A percentile compares a stretch with the other conserved stretches of the same genome.
These are phyloP conservation scores for Machimus atricapillus DNA, from an alignment of 2,888 invertebrate genomes.

Conservation along the genomic window DNA sequence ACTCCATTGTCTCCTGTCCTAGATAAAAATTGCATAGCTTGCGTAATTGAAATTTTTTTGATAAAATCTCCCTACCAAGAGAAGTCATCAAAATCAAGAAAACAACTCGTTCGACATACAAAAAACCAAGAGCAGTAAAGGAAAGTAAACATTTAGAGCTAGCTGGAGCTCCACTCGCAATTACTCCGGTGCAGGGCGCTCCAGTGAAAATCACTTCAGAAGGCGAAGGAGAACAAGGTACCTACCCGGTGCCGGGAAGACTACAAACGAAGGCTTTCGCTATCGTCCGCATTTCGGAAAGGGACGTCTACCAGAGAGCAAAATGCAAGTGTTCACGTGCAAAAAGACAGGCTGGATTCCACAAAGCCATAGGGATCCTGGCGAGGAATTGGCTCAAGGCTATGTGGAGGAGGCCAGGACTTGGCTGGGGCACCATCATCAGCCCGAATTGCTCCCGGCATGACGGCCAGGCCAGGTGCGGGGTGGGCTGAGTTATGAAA, in stretches of 20 bases:
- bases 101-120: background rate
- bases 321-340: background rate
- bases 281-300: background rate
- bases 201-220: background rate
- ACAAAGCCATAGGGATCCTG: background rate
- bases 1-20: background rate
- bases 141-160: background rate
- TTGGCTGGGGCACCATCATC: background rate
- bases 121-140: background rate
- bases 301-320: background rate
- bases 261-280: background rate
- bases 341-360: background rate
- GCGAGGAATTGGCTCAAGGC: conserved; percentile 4
- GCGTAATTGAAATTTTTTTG: background rate
- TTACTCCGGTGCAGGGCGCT: background rate
- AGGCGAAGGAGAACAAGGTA: background rate
- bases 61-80: background rate
- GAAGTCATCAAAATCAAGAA: background rate
- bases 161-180: background rate
- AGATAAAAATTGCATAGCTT: background rate
- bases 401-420: background rate
- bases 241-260: background rate
- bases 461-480: background rate
- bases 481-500: background rate
- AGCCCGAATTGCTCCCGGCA: background rate